phyloP scores from a whole-genome alignment of 2,113 vertebrate species.

The Mustelus asterias region DNA sequence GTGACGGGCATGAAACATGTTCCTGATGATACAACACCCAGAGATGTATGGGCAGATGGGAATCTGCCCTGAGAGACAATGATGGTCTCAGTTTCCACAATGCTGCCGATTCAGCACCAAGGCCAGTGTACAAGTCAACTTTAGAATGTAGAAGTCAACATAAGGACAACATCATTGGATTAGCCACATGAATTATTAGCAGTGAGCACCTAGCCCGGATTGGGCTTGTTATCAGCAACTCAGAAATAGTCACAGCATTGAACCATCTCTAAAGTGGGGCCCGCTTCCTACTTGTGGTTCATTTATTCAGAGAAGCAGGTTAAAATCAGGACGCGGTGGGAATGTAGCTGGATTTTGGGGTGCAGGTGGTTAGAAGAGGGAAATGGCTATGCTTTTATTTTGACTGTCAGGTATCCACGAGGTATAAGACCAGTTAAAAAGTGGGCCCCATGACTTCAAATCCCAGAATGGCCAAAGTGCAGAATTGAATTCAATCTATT shows the following conservation, averaged over 20 bases:
- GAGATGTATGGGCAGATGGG: neutral
- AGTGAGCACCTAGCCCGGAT: neutral
- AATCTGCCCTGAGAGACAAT: neutral
- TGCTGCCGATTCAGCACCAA: neutral
- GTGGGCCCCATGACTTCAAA: neutral
- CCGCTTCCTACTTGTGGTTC: neutral
- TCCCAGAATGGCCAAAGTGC: neutral
- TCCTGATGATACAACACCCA: neutral
- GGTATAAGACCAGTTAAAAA: neutral
- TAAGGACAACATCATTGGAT: neutral
- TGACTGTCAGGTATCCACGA: neutral
- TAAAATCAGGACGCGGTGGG: neutral
- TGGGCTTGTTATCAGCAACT: neutral
- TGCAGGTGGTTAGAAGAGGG: no score
- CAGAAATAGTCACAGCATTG: neutral
- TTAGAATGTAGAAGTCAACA: neutral
- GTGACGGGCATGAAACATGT: neutral
- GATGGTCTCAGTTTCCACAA: neutral
- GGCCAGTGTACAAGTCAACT: neutral
- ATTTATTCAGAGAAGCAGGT: neutral
- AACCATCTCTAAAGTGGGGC: neutral
- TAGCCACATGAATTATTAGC: neutral
- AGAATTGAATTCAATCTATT: neutral
- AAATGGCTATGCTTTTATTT: neutral
- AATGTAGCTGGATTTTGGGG: neutral